Base-by-base conservation (phyloP, 2,888 invertebrate genomes). In the Meteorus cinctellus region DNA sequence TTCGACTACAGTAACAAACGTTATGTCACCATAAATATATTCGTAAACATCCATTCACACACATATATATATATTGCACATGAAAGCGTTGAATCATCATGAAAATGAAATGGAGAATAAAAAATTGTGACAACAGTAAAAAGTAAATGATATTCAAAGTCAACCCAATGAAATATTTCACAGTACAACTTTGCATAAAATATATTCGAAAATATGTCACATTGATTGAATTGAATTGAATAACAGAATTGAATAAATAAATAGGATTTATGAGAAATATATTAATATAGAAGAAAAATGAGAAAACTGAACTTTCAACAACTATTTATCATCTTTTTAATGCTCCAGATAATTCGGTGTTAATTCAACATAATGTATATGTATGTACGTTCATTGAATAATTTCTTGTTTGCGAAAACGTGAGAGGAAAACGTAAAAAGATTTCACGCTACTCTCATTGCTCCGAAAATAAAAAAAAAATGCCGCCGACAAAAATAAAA, bases 321-420 rank as follows among this genome's bases (percentile, higher is more conserved):
- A 77, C 74, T 65, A 78, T 75, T 80, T 76, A 74, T 76, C 74
- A 78, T 78, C 66, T 74, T 78, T 77, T 78, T 77, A 74, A 77
- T 75, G 67, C 74, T 70, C 74, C 68, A 74, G 72, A 76, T 78
- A 76, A 78, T 70, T 63, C 72, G 55, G 72, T 72, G 76, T 74
- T 78, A 78, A 78, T 78, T 78, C 75, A 31, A 16, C 78, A 75
- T 74, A 75, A 76, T 74, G 75, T 67, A 36, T 48, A 67, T 67
- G 48, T 67, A 67, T 48, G 65, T 78, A 80, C 75, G 78, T 78
- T 73, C 74, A 77, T 77, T 78, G 77, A 80, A 80, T 80, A 80
- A 80, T 80, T 80, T 48, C 66, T 59, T 74, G 77, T 75, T 80
- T 77, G 72, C 45, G 75, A 74, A 67, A 72, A 78, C 76, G 80